Conservation (phyloP, 2,888 invertebrate species). For the Chelonus formosanus region DNA sequence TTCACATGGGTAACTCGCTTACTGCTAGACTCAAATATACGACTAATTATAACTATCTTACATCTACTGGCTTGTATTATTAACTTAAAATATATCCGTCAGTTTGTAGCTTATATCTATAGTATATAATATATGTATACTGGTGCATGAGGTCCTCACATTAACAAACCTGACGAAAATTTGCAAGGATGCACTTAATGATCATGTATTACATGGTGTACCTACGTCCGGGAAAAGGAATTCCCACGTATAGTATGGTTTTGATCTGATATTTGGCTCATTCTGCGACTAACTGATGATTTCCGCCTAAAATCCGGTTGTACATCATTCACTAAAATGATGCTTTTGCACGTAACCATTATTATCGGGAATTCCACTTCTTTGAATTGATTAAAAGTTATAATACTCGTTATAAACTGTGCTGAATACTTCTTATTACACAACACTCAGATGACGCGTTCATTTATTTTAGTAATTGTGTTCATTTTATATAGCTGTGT, state of each 20-base stretch:
- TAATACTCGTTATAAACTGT: neutral
- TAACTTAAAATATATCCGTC: conserved; percentile 56
- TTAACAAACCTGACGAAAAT: conserved; percentile 55
- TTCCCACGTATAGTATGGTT: conserved; percentile 46
- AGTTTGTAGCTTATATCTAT: conserved; percentile 37
- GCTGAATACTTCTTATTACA: no score
- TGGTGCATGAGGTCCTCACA: conserved; percentile 38
- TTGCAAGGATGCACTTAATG: conserved; percentile 62
- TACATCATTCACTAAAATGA: conserved; percentile 7
- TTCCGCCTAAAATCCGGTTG: conserved; percentile 24
- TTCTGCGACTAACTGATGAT: conserved; percentile 32
- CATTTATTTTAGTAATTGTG: no score
- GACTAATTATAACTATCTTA: conserved; percentile 65
- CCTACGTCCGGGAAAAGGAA: conserved; percentile 53
- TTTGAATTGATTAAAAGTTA: conserved; percentile 12
- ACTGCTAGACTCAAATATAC: conserved; percentile 57
- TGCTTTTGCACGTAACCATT: conserved; percentile 11
- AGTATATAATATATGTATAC: conserved; percentile 11
- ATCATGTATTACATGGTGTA: conserved; percentile 55
- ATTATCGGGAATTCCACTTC: neutral
- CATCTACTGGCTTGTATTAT: conserved; percentile 59
- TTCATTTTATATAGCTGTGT: no score
- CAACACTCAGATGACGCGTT: no score
- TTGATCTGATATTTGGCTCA: conserved; percentile 19
- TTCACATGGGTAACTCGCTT: conserved; percentile 60